A percentile compares a stretch with the other conserved stretches of the same genome.
These are phyloP conservation scores for Channa striata DNA, from an alignment of 2,797 vertebrate species.

Conservation along the genomic window DNA sequence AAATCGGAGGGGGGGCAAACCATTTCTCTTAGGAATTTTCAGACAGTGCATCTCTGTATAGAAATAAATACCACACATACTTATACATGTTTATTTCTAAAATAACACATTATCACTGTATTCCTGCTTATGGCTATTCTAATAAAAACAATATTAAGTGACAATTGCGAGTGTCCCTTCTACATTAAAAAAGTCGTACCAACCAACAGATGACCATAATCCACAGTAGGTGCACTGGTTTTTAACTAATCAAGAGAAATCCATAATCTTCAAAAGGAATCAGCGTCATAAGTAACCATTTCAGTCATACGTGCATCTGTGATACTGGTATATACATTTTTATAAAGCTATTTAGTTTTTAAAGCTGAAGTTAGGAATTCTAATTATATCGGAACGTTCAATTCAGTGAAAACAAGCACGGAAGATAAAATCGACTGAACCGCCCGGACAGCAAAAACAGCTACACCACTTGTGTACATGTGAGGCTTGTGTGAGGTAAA, in stretches of 20 bases:
- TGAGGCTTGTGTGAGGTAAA: constrained; percentile 71
- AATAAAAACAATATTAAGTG: fast-evolving
- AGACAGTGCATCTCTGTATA: fast-evolving
- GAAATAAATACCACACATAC: fast-evolving
- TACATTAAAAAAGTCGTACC: not conserved
- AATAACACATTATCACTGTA: fast-evolving
- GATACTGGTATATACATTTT: not conserved
- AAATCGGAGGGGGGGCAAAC: fast-evolving
- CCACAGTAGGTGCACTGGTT: not conserved
- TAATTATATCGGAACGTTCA: constrained; percentile 43
- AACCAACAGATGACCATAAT: not conserved
- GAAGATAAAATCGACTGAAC: constrained; percentile 17
- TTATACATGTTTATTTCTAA: fast-evolving
- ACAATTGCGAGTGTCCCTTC: fast-evolving
- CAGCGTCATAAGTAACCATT: not conserved
- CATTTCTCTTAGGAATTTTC: fast-evolving
- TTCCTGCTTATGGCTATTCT: fast-evolving
- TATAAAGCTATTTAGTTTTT: too few relatives aligned
- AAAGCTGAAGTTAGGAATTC: too few relatives aligned
- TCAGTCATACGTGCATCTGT: fast-evolving
- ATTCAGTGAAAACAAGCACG: constrained; percentile 35
- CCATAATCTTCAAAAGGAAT: fast-evolving
- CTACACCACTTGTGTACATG: constrained; percentile 59
- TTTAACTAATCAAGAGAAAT: not conserved
- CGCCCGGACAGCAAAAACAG: constrained; percentile 38